Base-by-base conservation (phyloP, 2,888 invertebrate species). In the Gymnocheta viridis region DNA sequence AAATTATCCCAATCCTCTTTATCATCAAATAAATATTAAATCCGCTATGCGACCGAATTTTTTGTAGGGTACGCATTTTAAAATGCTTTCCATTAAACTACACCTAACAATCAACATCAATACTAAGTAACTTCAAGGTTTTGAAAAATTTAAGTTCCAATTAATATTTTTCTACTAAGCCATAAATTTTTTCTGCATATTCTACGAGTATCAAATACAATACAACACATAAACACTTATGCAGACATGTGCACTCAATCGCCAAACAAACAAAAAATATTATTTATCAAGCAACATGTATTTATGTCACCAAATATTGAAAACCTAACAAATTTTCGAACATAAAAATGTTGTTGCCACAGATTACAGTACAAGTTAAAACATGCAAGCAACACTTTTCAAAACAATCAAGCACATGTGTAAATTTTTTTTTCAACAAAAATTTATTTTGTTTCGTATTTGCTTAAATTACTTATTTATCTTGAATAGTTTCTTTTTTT, bases 301-400 rank as follows among this genome's bases (percentile, higher is more conserved):
- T 82, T 85, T 82, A 79, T 85, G 85, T 85, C 85, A 85, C 82
- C 85, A 82, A 82, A 82, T 79, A 79, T 82, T 85, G 81, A 81
- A 84, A 84, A 78, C 44, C 73, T 78, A 81, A 84, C 77, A 84
- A 84, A 81, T 81, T 81, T 81, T 73, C 32, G 12, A 77, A 78
- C 81, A 84, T 62, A 35, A 78, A 77, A 67, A 69, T 72, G 62
- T 56, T 69, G 58, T 66, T 70, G 62, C 70, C 74, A 76, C 64
- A 74, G 66, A 70, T 79, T 79, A 66, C 58, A 54, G 41, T 58
- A 58, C 32, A 38, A 35, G 24, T 14, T 58, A 9, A 14, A 64
- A 64, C 66, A 79, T 82, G 62, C 79, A 82, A 54, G 56, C 38
- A 54, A 69, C 35, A 49, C 22, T 19, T 35, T 69, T 60, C 9